A percentile compares a stretch with the other conserved stretches of the same genome.
phyloP scores from a whole-genome alignment of 1,140 invertebrate genomes.

The Drosophila willistoni region DNA sequence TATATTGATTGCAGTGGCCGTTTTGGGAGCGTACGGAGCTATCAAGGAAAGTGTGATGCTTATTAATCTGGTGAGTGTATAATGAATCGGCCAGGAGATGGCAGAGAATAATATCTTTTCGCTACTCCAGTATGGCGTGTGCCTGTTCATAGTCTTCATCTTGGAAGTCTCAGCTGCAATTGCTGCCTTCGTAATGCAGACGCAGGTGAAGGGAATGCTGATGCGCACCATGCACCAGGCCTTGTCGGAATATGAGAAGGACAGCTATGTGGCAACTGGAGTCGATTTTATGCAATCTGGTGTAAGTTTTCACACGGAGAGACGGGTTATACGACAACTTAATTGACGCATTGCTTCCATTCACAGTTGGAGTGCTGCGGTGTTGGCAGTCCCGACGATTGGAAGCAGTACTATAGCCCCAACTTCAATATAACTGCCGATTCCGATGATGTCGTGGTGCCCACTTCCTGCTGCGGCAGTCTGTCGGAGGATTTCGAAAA shows the following conservation, averaged over 20 bases:
- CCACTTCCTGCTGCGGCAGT: conserved; percentile 85
- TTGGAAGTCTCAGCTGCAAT: conserved; percentile 92
- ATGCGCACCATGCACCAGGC: conserved; percentile 85
- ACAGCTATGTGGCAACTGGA: conserved; percentile 83
- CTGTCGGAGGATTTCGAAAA: conserved; percentile 52
- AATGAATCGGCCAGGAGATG: background rate
- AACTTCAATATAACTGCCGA: conserved; percentile 56
- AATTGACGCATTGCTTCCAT: conserved; percentile 18
- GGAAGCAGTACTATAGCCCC: conserved; percentile 83
- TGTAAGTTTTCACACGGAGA: conserved; percentile 83
- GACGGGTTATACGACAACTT: background rate
- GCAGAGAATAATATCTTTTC: background rate
- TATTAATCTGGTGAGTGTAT: conserved; percentile 88
- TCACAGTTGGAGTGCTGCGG: conserved; percentile 91
- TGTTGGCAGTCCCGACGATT: conserved; percentile 86
- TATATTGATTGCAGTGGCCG: conserved; percentile 90
- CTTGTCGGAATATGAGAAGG: conserved; percentile 85
- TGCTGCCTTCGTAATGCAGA: conserved; percentile 89
- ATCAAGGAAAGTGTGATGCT: conserved; percentile 92
- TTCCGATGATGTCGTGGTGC: conserved; percentile 83
- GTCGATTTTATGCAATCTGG: conserved; percentile 88
- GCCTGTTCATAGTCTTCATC: conserved; percentile 90
- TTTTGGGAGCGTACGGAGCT: conserved; percentile 92
- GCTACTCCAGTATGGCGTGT: conserved; percentile 89
- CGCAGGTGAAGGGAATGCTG: conserved; percentile 85